A percentile compares a stretch with the other conserved stretches of the same genome.
Evolutionary conservation across 1,140 invertebrate species (phyloP).

Genomic region (Fopius arisanus): DNA sequence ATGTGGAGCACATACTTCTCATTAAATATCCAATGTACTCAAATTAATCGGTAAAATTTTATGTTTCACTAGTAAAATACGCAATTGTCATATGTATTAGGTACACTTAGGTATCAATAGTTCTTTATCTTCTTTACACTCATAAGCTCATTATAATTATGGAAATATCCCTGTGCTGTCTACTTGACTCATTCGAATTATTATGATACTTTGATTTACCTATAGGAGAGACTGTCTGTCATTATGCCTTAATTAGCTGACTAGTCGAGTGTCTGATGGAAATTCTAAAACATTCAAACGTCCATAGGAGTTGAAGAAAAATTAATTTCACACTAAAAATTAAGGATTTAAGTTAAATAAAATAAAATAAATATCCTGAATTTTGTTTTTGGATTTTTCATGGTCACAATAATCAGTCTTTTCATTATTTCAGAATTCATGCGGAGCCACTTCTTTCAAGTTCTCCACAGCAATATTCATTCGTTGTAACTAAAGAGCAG

Average conservation of each 20-base stretch:
- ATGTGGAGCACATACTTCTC: not conserved
- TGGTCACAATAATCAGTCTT: conserved; percentile 2
- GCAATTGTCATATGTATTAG: conserved; percentile 53
- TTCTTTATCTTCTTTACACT: conserved; percentile 50
- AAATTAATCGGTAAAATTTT: not conserved
- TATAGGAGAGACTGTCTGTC: too few species aligned
- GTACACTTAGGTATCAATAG: conserved; percentile 63
- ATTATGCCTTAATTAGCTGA: not conserved
- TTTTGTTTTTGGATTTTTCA: not conserved
- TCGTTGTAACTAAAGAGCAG: conserved; percentile 53
- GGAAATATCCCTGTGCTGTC: conserved; percentile 46
- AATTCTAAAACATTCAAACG: not conserved
- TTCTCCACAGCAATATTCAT: conserved; percentile 28
- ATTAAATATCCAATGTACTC: conserved; percentile 41
- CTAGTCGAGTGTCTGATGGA: not conserved
- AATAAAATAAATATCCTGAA: not conserved
- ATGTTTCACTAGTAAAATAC: conserved; percentile 45
- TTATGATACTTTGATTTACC: not conserved
- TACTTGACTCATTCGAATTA: not conserved
- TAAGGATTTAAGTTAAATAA: too few species aligned
- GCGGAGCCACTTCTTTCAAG: not conserved
- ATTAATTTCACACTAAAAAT: not conserved
- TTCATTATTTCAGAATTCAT: not conserved
- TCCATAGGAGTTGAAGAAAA: not conserved
- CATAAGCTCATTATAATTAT: conserved; percentile 65